These are phyloP conservation scores for Tenebrosternarchus preto DNA, from an alignment of 2,113 vertebrate genomes.

Conservation along the genomic window DNA sequence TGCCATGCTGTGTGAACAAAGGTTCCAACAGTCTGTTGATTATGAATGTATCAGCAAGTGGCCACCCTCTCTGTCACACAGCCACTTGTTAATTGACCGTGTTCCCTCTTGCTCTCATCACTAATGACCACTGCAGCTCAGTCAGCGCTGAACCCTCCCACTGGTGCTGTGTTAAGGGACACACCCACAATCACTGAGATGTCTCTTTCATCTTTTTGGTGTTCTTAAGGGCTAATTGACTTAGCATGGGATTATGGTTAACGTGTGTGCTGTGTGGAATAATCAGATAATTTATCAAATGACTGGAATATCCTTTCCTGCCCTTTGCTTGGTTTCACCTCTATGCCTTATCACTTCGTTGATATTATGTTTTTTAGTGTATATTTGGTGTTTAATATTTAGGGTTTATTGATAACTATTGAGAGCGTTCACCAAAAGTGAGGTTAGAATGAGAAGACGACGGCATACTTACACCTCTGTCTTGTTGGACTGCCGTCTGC, in stretches of 20 bases:
- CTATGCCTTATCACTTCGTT: no score
- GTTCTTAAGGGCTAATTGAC: neutral
- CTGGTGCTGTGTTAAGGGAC: neutral
- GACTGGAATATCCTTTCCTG: neutral
- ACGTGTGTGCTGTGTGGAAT: neutral
- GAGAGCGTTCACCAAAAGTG: no score
- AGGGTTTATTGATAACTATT: no score
- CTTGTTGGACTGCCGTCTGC: conserved; percentile 91
- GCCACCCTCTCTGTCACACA: neutral
- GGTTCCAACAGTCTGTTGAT: neutral
- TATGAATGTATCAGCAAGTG: neutral
- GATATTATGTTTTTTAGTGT: no score
- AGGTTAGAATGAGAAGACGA: neutral
- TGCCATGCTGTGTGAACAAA: neutral
- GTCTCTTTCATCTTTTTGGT: neutral
- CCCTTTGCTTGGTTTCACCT: no score
- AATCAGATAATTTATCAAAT: neutral
- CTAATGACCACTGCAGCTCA: conserved; percentile 11
- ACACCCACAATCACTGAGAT: neutral
- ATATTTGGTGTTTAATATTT: no score
- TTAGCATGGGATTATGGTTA: neutral
- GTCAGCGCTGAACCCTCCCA: neutral
- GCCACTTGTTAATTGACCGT: neutral
- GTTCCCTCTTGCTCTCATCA: neutral
- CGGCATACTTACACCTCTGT: conserved; percentile 80